phyloP scores from a whole-genome alignment of 2,888 invertebrate genomes.

The Cybosia mesomella region DNA sequence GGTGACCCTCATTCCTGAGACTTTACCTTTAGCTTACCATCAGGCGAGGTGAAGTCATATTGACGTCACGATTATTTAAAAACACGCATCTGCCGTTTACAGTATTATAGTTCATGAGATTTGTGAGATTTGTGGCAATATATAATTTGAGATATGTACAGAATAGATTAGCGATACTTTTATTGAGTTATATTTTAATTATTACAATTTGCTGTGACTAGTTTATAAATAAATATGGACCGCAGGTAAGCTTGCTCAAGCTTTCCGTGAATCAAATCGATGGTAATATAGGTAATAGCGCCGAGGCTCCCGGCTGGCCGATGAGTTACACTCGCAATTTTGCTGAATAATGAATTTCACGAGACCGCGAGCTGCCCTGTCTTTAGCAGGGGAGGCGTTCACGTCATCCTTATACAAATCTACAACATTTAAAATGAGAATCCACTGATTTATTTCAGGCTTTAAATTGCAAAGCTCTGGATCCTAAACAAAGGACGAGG shows the following conservation, averaged over 20 bases:
- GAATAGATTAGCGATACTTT: too few relatives aligned
- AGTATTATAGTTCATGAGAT: too few relatives aligned
- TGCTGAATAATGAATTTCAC: conserved; percentile 69
- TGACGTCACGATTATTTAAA: too few relatives aligned
- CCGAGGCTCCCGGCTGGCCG: conserved; percentile 43
- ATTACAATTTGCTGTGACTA: conserved; percentile 27
- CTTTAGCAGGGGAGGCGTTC: conserved; percentile 49
- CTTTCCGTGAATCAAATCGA: conserved; percentile 56
- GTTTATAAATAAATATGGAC: conserved; percentile 37
- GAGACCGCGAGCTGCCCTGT: conserved; percentile 51
- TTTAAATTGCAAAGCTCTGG: conserved; percentile 40
- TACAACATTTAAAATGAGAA: conserved; percentile 54
- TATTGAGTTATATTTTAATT: conserved; percentile 33
- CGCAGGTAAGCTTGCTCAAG: conserved; percentile 29
- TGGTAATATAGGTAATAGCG: conserved; percentile 54
- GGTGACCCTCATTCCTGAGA: too few relatives aligned
- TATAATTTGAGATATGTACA: too few relatives aligned
- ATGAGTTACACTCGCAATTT: conserved; percentile 68
- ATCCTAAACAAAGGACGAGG: conserved; percentile 44
- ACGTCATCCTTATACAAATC: conserved; percentile 54
- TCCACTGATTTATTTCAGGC: conserved; percentile 46
- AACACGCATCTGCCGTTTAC: too few relatives aligned
- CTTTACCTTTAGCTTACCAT: too few relatives aligned
- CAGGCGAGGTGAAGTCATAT: too few relatives aligned
- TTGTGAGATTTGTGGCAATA: too few relatives aligned